Evolutionary conservation across 2,888 invertebrate genomes (phyloP).

Genomic region (Torymus auratus): DNA sequence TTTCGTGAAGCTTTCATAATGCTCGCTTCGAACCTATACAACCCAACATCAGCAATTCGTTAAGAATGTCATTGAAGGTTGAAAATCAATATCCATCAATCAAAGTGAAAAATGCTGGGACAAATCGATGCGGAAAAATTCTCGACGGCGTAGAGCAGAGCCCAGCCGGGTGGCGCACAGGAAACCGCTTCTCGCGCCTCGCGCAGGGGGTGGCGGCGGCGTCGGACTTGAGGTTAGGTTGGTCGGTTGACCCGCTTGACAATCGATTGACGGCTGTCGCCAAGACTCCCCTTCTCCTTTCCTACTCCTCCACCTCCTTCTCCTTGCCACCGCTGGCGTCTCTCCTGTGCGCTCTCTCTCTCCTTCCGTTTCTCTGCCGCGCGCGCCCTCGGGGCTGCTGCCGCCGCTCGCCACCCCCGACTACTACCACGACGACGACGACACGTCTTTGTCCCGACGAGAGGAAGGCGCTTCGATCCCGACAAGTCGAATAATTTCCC

Average conservation of each 20-base stretch:
- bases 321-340: conserved; percentile 34
- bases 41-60: no score
- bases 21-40: no score
- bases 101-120: background rate
- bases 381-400: conserved; percentile 72
- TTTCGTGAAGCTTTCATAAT: no score
- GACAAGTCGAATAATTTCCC: conserved; percentile 64
- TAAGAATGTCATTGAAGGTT: no score
- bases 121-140: no score
- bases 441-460: conserved; percentile 71
- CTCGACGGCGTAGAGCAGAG: background rate
- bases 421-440: no score
- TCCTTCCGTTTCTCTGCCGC: conserved; percentile 65
- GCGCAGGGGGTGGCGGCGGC: conserved; percentile 56
- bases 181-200: no score
- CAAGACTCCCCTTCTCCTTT: conserved; percentile 72
- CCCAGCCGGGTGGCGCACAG: background rate
- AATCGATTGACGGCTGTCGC: conserved; percentile 78
- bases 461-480: conserved; percentile 21
- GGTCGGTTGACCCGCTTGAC: conserved; percentile 77
- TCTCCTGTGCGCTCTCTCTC: conserved; percentile 51
- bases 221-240: conserved; percentile 70
- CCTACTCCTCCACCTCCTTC: conserved; percentile 48
- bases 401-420: background rate
- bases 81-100: background rate